Conservation (phyloP, 2,888 invertebrate species). For the Amphiduros pacificus region DNA sequence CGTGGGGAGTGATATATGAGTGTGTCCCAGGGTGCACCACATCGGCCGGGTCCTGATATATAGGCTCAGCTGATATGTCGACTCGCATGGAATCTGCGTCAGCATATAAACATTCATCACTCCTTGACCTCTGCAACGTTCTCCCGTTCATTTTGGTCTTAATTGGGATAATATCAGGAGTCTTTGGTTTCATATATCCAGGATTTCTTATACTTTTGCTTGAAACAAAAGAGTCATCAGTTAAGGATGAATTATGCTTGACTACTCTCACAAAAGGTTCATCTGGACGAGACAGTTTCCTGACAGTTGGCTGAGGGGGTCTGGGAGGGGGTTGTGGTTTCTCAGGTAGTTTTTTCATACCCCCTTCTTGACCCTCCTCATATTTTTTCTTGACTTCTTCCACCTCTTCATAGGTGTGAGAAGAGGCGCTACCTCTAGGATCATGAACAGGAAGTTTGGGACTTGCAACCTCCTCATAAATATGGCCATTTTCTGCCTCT, state of each 20-base stretch:
- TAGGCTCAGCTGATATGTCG: not conserved
- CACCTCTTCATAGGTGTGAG: not conserved
- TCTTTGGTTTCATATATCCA: not conserved
- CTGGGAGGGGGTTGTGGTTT: not conserved
- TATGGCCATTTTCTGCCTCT: not conserved
- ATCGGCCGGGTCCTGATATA: slow-evolving; percentile 18
- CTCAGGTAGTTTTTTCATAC: not conserved
- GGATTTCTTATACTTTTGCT: not conserved
- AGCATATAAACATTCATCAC: slow-evolving; percentile 19
- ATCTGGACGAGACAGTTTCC: not conserved
- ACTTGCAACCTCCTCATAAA: not conserved
- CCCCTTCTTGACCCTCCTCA: not conserved
- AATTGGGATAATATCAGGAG: slow-evolving; percentile 12
- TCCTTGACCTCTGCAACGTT: slow-evolving; percentile 13
- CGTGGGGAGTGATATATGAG: slow-evolving; percentile 8
- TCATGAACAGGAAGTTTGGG: too few relatives aligned
- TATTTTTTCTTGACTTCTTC: not conserved
- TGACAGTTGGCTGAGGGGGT: not conserved
- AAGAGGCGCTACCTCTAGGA: not conserved
- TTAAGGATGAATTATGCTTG: not conserved
- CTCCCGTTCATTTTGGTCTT: slow-evolving; percentile 4
- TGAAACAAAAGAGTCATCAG: not conserved
- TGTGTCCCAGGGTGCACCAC: not conserved
- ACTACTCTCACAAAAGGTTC: not conserved
- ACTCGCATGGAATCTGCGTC: slow-evolving; percentile 10